Base-by-base conservation (phyloP, 2,797 vertebrate species). In the Pseudotriccus pelzelni region DNA sequence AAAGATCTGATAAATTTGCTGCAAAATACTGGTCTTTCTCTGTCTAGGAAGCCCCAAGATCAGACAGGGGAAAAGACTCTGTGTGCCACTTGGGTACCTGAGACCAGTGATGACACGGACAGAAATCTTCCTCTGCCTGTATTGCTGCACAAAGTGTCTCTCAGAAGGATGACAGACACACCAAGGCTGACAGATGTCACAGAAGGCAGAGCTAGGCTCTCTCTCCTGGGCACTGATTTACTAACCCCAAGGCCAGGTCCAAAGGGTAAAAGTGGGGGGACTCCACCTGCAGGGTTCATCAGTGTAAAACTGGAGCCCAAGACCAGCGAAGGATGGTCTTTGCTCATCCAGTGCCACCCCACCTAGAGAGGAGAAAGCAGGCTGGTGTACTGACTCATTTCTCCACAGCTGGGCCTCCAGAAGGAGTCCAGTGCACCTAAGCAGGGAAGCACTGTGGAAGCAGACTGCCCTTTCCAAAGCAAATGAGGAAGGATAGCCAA, bases 91-190 rank as follows among this genome's bases (percentile, higher is more conserved):
- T 58, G 15, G 17, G 18, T 52, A 36, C 27, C 37, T 53, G 37
- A 24, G 16, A 47, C 50, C 32, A 79, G 15, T 27, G 9, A 28
- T 69, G 28, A 49, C 23, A 37, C 19, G 12, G 47, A 23, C 9
- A 41, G 30, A 87, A 72, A 23, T 34, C 13, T 53, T 55, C 15
- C 52, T 14, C 24, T 69, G 37, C 14, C 44, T 55, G n/a, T 37
- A 25, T 13, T 2, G 3, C 41, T 44, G 18, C 13, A 32, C 8
- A 15, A 23, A 39, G 12, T 22, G 27, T 39, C 27, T 52, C 53
- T 56, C 46, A 63, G 44, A n/a, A 15, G 6, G 59, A 72, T 0
- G 1, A 15, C 34, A 20, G 24, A 37, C 11, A 18, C 0, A 3
- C 25, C 16, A 44, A 68, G 49, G 47, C 63, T 84, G 82, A 27